Evolutionary conservation across 2,113 vertebrate species (phyloP).

Genomic region (Speoplatyrhinus poulsoni): DNA sequence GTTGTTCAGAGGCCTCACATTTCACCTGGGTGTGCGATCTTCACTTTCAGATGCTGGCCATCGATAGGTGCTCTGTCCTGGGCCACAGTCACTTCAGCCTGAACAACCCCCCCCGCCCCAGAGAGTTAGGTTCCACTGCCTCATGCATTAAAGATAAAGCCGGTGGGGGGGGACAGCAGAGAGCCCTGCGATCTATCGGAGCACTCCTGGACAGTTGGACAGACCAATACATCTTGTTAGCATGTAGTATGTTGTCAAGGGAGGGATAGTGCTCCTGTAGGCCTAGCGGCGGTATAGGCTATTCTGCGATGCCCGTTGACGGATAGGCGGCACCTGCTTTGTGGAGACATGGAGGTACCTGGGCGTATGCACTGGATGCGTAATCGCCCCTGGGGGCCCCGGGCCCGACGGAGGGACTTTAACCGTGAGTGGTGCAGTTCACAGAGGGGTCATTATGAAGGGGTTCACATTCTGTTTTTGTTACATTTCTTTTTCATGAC

Average conservation of each 20-base stretch:
- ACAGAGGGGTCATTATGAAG: not conserved
- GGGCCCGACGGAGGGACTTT: conserved; percentile 74
- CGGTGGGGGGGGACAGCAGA: conserved; percentile 53
- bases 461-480: no score
- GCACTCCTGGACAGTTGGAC: conserved; percentile 14
- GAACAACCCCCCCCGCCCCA: conserved; percentile 45
- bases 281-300: conserved; percentile 18
- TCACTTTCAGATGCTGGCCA: conserved; percentile 37
- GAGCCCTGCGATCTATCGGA: conserved; percentile 41
- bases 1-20: conserved; percentile 53
- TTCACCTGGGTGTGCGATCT: conserved; percentile 50
- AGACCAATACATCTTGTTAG: not conserved
- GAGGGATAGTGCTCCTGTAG: not conserved
- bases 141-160: conserved; percentile 93
- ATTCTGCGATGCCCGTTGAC: conserved; percentile 30
- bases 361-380: conserved; percentile 84
- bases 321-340: conserved; percentile 44
- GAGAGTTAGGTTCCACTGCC: conserved; percentile 80
- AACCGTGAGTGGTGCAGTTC: conserved; percentile 82
- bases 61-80: conserved; percentile 49
- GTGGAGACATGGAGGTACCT: conserved; percentile 83
- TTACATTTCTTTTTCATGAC: no score
- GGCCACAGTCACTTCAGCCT: conserved; percentile 26
- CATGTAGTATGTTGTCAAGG: not conserved
- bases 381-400: conserved; percentile 80